Conservation (phyloP, 2,888 invertebrate species). For the Creontiades dilutus region DNA sequence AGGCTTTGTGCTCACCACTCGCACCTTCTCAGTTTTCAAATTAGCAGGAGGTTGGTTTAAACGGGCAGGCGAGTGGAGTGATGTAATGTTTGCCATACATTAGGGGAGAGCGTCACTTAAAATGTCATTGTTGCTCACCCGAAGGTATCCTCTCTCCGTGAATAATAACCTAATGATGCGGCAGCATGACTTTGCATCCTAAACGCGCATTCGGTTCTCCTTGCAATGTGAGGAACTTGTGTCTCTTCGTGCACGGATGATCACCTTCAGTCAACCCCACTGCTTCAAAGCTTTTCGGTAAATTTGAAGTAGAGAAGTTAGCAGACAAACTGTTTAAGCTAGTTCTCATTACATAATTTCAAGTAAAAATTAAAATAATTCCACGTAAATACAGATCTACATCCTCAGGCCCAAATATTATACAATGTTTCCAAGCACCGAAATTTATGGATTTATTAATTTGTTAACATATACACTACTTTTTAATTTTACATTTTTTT, state of each 20-base stretch:
- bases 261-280: background rate
- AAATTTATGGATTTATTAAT: too few species aligned
- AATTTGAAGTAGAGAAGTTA: too few species aligned
- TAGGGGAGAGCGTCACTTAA: constrained; percentile 13
- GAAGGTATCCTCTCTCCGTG: background rate
- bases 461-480: too few species aligned
- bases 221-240: background rate
- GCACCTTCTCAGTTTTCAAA: background rate
- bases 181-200: constrained; percentile 48
- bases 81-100: constrained; percentile 21
- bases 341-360: too few species aligned
- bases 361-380: too few species aligned
- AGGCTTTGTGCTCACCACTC: background rate
- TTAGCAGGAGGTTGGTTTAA: constrained; percentile 13
- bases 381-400: too few species aligned
- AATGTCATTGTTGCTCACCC: constrained; percentile 50
- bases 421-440: too few species aligned
- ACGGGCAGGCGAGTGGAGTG: background rate
- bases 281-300: too few species aligned
- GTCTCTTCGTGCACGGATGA: background rate
- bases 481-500: too few species aligned
- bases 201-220: background rate
- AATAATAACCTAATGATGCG: constrained; percentile 59
- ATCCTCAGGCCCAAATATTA: too few species aligned
- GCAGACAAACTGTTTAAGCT: too few species aligned